Conservation (phyloP, 2,888 invertebrate genomes). For the Trichogramma dendrolimi region DNA sequence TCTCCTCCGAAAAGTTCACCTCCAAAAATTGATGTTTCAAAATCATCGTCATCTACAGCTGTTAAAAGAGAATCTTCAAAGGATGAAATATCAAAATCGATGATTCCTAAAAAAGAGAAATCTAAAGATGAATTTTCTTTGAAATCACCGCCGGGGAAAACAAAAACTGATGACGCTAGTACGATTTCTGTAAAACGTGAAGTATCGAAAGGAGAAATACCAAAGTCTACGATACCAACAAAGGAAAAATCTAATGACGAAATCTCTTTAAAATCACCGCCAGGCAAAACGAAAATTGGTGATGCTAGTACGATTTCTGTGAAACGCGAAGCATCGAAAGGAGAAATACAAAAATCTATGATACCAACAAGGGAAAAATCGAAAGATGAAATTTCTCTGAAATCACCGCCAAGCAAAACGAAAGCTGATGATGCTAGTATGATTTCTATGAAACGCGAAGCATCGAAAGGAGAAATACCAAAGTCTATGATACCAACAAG, state of each 20-base stretch:
- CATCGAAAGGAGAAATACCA: conserved; percentile 6
- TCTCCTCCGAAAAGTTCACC: too few species aligned
- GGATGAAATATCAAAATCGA: neutral
- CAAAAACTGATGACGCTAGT: neutral
- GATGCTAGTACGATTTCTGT: neutral
- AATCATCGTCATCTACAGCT: too few species aligned
- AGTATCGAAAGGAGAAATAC: neutral
- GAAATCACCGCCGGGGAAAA: neutral
- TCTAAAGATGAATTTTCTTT: neutral
- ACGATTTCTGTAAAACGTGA: neutral
- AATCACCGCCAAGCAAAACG: neutral
- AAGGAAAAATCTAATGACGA: neutral
- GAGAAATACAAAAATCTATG: conserved; percentile 1
- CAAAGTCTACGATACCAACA: neutral
- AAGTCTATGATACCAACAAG: conserved; percentile 11
- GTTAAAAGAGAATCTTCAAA: neutral
- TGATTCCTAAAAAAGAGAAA: too few species aligned
- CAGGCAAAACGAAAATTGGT: neutral
- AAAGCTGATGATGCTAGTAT: neutral
- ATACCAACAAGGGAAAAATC: conserved; percentile 12
- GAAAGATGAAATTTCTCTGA: conserved; percentile 5
- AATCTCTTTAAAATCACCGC: neutral
- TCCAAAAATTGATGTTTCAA: too few species aligned
- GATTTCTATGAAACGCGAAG: conserved; percentile 5
- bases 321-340: neutral